Evolutionary conservation across 1,140 invertebrate genomes (phyloP), one percentile per base, ranked within the genome.

Genomic region (Cyphomyrmex costatus): DNA sequence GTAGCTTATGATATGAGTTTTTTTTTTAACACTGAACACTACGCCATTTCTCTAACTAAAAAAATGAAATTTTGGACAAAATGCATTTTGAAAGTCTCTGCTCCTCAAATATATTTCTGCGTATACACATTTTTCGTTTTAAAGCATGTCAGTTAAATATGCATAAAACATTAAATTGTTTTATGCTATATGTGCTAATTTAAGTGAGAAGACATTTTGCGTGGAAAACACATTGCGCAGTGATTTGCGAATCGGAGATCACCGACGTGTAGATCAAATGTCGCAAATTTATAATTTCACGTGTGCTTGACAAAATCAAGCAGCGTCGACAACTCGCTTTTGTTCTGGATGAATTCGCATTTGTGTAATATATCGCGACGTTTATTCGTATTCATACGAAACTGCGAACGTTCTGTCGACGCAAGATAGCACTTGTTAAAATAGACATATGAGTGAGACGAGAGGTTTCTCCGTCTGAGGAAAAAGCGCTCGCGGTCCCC

Each of bases 381-480:
- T 77, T 77, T 27, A 61, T 24, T 27, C 46, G 63, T 7, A 12
- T 14, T 46, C 19, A 21, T 16, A 61, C 16, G 36, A 77, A 76
- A 14, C 42, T 68, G 46, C 42, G 46, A 53, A 27, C n/a, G 27
- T 70, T 70, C 36, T 16, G 24, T 79, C 46, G 61, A 19, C n/a
- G 24, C 58, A 36, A n/a, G n/a, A 30, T 46, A 46, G 27, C 24
- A 53, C 77, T 70, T 70, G 77, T 80, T 80, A 80, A 80, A 70
- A 68, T 53, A 68, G n/a, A 80, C n/a, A 51, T 30, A n/a, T 12
- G 24, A 65, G 3, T n/a, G 33, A n/a, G 42, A 63, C 27, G 33
- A 5, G 53, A 19, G 3, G 6, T 12, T 14, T 36, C 33, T 10
- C 24, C n/a, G 21, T 56, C 21, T n/a, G 24, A 2, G 16, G 6